Percentiles rank a stretch among this genome's conserved stretches.
Conservation (phyloP, 1,140 invertebrate genomes). For the Trypoxylus dichotomus region DNA sequence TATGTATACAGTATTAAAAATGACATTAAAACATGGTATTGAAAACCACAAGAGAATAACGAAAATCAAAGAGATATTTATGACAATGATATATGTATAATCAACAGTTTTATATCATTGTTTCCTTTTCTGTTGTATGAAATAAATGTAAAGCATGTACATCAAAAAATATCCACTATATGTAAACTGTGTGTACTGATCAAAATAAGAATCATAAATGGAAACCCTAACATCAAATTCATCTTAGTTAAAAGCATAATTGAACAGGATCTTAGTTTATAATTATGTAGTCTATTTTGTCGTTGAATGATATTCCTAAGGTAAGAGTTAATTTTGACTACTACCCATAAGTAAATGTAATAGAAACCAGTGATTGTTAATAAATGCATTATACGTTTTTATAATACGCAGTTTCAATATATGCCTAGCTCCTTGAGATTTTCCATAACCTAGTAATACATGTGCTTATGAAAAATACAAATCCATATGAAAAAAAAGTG, state of each 20-base stretch:
- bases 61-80: neutral
- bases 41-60: neutral
- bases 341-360: conserved; percentile 12
- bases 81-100: neutral
- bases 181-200: neutral
- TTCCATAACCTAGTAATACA: no score
- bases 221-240: neutral
- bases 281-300: neutral
- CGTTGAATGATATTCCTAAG: neutral
- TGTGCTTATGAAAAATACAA: no score
- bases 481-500: no score
- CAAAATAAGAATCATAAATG: neutral
- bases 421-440: no score
- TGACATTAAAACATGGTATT: neutral
- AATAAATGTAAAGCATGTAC: conserved; percentile 2
- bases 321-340: conserved; percentile 15
- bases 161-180: conserved; percentile 1
- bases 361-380: conserved; percentile 29
- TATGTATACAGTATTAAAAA: neutral
- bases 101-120: neutral
- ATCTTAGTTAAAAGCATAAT: neutral
- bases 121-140: neutral
- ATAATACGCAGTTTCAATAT: conserved; percentile 20
- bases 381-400: conserved; percentile 30
- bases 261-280: neutral